Evolutionary conservation across 2,888 invertebrate species (phyloP).

Genomic region (Xestia sexstrigata): DNA sequence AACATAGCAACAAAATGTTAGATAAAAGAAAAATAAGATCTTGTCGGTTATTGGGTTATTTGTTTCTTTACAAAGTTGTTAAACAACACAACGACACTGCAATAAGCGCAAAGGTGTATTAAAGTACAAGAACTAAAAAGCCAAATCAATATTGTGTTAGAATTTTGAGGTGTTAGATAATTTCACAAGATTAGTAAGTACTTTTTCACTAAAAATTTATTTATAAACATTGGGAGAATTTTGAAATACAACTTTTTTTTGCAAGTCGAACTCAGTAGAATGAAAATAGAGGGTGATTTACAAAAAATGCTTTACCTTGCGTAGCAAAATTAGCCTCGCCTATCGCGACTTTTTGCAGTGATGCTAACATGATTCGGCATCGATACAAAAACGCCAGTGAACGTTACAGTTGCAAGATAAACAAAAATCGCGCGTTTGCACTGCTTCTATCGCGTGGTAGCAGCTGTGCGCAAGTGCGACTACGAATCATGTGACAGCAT

Average conservation of each 20-base stretch:
- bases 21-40: background rate
- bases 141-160: conserved; percentile 34
- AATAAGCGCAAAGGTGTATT: conserved; percentile 63
- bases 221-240: background rate
- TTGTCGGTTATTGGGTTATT: conserved; percentile 50
- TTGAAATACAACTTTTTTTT: background rate
- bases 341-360: background rate
- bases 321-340: background rate
- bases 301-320: background rate
- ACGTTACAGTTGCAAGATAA: background rate
- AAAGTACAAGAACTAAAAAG: conserved; percentile 37
- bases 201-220: background rate
- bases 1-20: conserved; percentile 23
- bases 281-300: background rate
- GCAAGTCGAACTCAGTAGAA: background rate
- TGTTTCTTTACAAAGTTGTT: conserved; percentile 18
- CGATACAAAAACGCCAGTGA: background rate
- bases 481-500: background rate
- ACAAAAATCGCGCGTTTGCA: background rate
- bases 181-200: conserved; percentile 20
- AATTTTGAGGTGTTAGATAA: conserved; percentile 47
- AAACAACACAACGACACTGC: conserved; percentile 54
- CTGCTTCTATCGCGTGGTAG: background rate
- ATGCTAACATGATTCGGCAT: background rate
- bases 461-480: accelerated